phyloP scores from a whole-genome alignment of 2,888 invertebrate genomes.

The Megalurothrips usitatus region DNA sequence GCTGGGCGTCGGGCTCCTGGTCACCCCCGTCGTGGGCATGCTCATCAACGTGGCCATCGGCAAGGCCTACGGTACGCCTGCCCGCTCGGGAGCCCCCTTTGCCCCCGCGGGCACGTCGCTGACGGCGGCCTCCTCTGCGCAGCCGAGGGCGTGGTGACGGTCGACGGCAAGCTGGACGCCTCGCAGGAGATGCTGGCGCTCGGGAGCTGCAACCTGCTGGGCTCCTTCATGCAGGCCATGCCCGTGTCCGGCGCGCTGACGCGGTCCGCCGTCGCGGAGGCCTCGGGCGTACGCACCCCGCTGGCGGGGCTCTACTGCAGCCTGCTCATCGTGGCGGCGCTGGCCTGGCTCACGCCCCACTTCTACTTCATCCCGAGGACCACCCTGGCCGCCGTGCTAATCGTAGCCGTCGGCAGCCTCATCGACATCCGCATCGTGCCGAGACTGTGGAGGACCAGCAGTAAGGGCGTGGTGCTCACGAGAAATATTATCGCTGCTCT shows the following conservation, averaged over 20 bases:
- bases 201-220: not conserved
- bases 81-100: not conserved
- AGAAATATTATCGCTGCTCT: too few species aligned
- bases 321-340: conserved; percentile 29
- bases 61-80: not conserved
- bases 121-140: not conserved
- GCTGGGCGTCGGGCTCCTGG: not conserved
- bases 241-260: conserved; percentile 3
- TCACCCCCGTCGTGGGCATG: conserved; percentile 1
- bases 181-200: conserved; percentile 8
- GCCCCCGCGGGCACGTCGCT: too few species aligned
- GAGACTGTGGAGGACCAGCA: not conserved
- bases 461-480: not conserved
- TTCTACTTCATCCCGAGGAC: conserved; percentile 37
- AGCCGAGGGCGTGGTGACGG: not conserved
- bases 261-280: conserved; percentile 6
- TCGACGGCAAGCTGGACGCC: not conserved
- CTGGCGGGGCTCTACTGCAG: not conserved
- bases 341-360: conserved; percentile 36
- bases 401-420: conserved; percentile 1
- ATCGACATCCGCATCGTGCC: not conserved
- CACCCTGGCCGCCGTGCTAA: conserved; percentile 32
- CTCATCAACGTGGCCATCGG: conserved; percentile 12
- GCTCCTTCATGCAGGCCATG: conserved; percentile 3
- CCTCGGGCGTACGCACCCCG: conserved; percentile 15